Evolutionary conservation across 2,113 vertebrate genomes (phyloP).

Genomic region (Monopterus albus): DNA sequence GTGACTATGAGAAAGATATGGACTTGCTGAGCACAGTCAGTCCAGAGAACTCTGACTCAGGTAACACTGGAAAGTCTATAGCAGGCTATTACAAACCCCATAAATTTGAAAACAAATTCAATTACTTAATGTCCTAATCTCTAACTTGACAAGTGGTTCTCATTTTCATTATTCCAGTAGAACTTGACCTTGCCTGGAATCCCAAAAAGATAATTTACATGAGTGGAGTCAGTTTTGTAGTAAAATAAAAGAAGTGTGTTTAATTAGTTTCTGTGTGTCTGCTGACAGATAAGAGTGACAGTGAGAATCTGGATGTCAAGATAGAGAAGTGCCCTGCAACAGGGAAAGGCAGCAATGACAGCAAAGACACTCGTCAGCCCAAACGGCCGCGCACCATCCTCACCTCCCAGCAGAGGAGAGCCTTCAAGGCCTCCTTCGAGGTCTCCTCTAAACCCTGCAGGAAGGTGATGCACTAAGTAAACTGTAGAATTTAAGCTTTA

Average conservation of each 20-base stretch:
- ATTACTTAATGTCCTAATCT: too few species aligned
- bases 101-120: neutral
- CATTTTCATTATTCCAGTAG: neutral
- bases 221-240: neutral
- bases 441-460: conserved; percentile 96
- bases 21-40: conserved; percentile 89
- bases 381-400: conserved; percentile 95
- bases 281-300: conserved; percentile 89
- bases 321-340: conserved; percentile 79
- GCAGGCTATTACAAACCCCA: neutral
- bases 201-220: neutral
- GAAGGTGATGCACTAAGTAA: conserved; percentile 83
- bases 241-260: neutral
- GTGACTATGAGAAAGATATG: conserved; percentile 91
- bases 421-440: conserved; percentile 95
- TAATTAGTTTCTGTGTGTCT: conserved; percentile 5
- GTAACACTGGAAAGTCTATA: conserved; percentile 69
- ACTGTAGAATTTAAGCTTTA: too few species aligned
- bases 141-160: too few species aligned
- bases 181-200: too few species aligned
- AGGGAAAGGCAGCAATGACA: conserved; percentile 85
- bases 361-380: conserved; percentile 88
- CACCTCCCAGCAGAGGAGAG: conserved; percentile 91
- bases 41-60: conserved; percentile 89
- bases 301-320: conserved; percentile 89